Percentiles rank a stretch among this genome's conserved stretches.
Conservation (phyloP, 2,888 invertebrate genomes). For the Drosophila mimica region DNA sequence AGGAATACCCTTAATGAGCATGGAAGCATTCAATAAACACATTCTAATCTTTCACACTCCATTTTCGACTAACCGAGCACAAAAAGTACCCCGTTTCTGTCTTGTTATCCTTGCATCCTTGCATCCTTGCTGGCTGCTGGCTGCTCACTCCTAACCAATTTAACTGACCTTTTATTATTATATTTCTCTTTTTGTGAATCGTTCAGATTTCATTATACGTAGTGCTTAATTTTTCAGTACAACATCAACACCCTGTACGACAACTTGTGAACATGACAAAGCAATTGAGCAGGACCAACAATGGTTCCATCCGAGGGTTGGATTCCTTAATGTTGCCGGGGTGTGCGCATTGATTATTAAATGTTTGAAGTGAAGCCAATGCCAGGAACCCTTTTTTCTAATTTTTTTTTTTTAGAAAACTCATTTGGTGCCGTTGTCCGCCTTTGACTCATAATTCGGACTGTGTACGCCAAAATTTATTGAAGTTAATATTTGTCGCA, state of each 20-base stretch:
- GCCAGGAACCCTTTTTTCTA: slow-evolving; percentile 45
- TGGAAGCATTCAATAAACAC: slow-evolving; percentile 8
- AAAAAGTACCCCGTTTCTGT: slow-evolving; percentile 16
- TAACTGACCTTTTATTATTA: slow-evolving; percentile 46
- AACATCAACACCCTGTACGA: slow-evolving; percentile 81
- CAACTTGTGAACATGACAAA: slow-evolving; percentile 83
- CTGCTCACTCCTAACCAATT: slow-evolving; percentile 22
- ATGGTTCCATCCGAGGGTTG: slow-evolving; percentile 27
- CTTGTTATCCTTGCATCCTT: slow-evolving; percentile 18
- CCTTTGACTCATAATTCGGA: slow-evolving; percentile 59
- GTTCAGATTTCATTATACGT: slow-evolving; percentile 68
- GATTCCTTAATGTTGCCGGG: slow-evolving; percentile 24
- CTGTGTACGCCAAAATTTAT: slow-evolving; percentile 75
- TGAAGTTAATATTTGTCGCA: slow-evolving; percentile 80
- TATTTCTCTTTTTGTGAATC: slow-evolving; percentile 29
- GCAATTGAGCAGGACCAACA: slow-evolving; percentile 68
- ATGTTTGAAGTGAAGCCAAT: slow-evolving; percentile 58
- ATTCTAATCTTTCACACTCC: slow-evolving; percentile 15
- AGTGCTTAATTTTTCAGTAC: slow-evolving; percentile 74
- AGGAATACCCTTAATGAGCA: background rate
- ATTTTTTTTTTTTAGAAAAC: slow-evolving; percentile 23
- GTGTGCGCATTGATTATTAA: slow-evolving; percentile 62
- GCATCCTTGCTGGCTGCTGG: background rate
- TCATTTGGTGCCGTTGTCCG: slow-evolving; percentile 22
- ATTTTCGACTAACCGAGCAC: background rate